Conservation (phyloP, 2,113 vertebrate genomes). For the Sinocyclocheilus anophthalmus region DNA sequence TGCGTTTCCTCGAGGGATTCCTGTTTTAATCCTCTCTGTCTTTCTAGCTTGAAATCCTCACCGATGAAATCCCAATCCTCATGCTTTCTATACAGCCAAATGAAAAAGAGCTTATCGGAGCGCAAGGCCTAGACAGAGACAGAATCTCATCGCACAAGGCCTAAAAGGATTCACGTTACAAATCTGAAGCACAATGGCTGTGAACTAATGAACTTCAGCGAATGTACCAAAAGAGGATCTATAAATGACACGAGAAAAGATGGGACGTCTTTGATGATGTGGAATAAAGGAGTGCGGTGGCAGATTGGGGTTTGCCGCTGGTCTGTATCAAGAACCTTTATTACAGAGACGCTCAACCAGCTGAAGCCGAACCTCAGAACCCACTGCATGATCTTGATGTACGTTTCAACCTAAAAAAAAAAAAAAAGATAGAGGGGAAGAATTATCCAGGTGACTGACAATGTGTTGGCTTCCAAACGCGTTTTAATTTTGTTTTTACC, state of each 20-base stretch:
- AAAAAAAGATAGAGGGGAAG: not conserved
- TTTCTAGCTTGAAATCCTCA: constrained; percentile 67
- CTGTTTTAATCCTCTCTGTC: constrained; percentile 70
- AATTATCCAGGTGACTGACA: not conserved
- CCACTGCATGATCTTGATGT: constrained; percentile 11
- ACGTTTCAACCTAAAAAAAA: not conserved
- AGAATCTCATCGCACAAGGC: not conserved
- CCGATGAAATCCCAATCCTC: constrained; percentile 63
- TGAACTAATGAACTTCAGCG: constrained; percentile 40
- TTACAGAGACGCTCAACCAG: constrained; percentile 71
- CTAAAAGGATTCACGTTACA: not conserved
- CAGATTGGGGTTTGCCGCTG: constrained; percentile 66
- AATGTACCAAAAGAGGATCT: constrained; percentile 27
- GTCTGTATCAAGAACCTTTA: constrained; percentile 64
- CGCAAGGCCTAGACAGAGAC: not conserved
- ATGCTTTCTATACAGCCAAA: constrained; percentile 3
- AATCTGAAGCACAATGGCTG: constrained; percentile 13
- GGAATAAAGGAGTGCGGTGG: constrained; percentile 37
- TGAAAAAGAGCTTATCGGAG: constrained; percentile 23
- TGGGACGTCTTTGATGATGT: constrained; percentile 29
- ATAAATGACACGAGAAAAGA: constrained; percentile 59
- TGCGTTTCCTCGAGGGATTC: constrained; percentile 48
- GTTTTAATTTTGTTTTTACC: not conserved
- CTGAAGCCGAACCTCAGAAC: constrained; percentile 55
- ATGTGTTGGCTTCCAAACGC: not conserved